Evolutionary conservation across 2,888 invertebrate species (phyloP).

Genomic region (Lamproptera curius): DNA sequence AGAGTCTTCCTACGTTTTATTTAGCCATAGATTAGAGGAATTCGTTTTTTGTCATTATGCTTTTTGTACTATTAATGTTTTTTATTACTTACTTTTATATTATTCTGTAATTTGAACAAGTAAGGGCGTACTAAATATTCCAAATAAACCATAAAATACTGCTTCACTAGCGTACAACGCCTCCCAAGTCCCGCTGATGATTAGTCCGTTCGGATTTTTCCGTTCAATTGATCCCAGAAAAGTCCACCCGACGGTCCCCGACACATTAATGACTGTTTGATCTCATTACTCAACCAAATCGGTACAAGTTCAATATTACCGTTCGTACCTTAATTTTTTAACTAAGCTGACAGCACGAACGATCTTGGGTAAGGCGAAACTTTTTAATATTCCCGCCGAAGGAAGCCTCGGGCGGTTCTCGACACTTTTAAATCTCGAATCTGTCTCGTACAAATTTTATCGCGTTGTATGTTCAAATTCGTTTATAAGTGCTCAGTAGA

Average conservation of each 20-base stretch:
- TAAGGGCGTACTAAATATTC: too few relatives aligned
- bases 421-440: neutral
- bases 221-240: constrained; percentile 73
- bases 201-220: constrained; percentile 68
- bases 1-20: too few relatives aligned
- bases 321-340: constrained; percentile 20
- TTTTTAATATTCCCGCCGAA: constrained; percentile 2
- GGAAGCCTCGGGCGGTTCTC: neutral
- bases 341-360: constrained; percentile 13
- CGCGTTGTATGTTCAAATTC: too few relatives aligned
- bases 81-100: too few relatives aligned
- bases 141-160: too few relatives aligned
- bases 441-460: too few relatives aligned
- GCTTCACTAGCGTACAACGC: constrained; percentile 32
- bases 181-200: constrained; percentile 51
- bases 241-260: constrained; percentile 39
- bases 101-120: too few relatives aligned
- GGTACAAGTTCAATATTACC: constrained; percentile 24
- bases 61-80: too few relatives aligned
- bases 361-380: neutral
- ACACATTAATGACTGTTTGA: constrained; percentile 66
- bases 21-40: too few relatives aligned
- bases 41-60: too few relatives aligned
- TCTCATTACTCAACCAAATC: constrained; percentile 52
- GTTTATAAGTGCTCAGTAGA: too few relatives aligned